Evolutionary conservation across 2,888 invertebrate genomes (phyloP).

Genomic region (Apotomis betuletana): DNA sequence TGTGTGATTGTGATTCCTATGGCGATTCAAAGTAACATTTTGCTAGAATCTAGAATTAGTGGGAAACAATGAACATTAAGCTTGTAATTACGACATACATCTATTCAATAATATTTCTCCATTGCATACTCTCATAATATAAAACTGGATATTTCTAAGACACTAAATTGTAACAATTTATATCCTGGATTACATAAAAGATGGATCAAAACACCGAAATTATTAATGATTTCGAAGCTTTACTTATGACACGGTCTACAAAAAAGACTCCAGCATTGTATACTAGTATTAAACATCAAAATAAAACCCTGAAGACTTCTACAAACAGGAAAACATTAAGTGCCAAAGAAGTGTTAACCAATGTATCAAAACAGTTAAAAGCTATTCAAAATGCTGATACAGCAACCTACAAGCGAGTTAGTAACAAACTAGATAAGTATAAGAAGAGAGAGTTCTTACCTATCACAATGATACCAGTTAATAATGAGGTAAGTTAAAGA

Average conservation of each 20-base stretch:
- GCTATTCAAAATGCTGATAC: conserved; percentile 65
- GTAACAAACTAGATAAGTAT: conserved; percentile 44
- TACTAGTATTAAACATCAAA: conserved; percentile 43
- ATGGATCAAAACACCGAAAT: conserved; percentile 46
- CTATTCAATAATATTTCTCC: no score
- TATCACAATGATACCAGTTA: conserved; percentile 51
- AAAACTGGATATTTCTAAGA: background rate
- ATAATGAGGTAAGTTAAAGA: conserved; percentile 41
- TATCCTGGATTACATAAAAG: background rate
- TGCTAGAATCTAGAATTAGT: background rate
- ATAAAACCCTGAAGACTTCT: conserved; percentile 12
- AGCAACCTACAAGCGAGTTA: conserved; percentile 40
- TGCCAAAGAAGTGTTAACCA: conserved; percentile 60
- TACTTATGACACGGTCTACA: conserved; percentile 49
- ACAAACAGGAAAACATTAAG: conserved; percentile 40
- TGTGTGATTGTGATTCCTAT: no score
- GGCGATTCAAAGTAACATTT: no score
- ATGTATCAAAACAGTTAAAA: conserved; percentile 63
- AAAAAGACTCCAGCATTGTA: conserved; percentile 54
- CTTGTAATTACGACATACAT: background rate
- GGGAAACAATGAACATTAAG: background rate
- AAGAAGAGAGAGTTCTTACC: conserved; percentile 56
- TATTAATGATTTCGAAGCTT: conserved; percentile 53
- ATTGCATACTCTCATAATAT: background rate
- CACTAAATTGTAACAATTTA: conserved; percentile 18